Percentiles rank a stretch among this genome's conserved stretches.
phyloP scores from a whole-genome alignment of 2,113 vertebrate genomes.

The Ceyx melanurus region DNA sequence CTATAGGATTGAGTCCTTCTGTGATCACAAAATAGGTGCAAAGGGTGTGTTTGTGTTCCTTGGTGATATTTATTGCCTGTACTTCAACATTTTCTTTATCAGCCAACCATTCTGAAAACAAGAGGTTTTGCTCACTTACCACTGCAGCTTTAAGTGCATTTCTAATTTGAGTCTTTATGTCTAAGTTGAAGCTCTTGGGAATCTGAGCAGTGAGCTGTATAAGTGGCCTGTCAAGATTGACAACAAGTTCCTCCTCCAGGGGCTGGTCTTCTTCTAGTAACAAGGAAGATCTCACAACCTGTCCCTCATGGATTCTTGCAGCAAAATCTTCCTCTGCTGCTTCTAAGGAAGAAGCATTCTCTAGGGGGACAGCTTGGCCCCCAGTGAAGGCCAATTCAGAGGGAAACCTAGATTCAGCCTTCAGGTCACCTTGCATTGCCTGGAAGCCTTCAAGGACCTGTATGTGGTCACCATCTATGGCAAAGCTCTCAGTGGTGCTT shows the following conservation, averaged over 20 bases:
- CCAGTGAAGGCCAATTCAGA: slow-evolving; percentile 69
- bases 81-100: slow-evolving; percentile 75
- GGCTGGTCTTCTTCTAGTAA: slow-evolving; percentile 79
- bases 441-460: slow-evolving; percentile 63
- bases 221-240: slow-evolving; percentile 31
- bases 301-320: slow-evolving; percentile 77
- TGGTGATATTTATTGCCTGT: slow-evolving; percentile 71
- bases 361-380: slow-evolving; percentile 69
- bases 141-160: slow-evolving; percentile 79
- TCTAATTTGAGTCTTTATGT: slow-evolving; percentile 78
- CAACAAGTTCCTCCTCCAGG: slow-evolving; percentile 71
- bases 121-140: slow-evolving; percentile 73
- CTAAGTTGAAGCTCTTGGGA: slow-evolving; percentile 69
- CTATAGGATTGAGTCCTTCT: slow-evolving; percentile 67
- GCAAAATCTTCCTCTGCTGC: slow-evolving; percentile 78
- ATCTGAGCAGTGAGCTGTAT: slow-evolving; percentile 62
- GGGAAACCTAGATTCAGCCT: slow-evolving; percentile 71
- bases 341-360: slow-evolving; percentile 73
- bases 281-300: slow-evolving; percentile 79
- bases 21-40: slow-evolving; percentile 83
- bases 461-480: slow-evolving; percentile 69
- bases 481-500: slow-evolving; percentile 64
- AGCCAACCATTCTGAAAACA: slow-evolving; percentile 80
- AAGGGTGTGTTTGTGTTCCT: slow-evolving; percentile 70
- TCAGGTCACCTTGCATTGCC: slow-evolving; percentile 43